A percentile compares a stretch with the other conserved stretches of the same genome.
Evolutionary conservation across 2,113 vertebrate genomes (phyloP).

Genomic region (Sakesphorus luctuosus): DNA sequence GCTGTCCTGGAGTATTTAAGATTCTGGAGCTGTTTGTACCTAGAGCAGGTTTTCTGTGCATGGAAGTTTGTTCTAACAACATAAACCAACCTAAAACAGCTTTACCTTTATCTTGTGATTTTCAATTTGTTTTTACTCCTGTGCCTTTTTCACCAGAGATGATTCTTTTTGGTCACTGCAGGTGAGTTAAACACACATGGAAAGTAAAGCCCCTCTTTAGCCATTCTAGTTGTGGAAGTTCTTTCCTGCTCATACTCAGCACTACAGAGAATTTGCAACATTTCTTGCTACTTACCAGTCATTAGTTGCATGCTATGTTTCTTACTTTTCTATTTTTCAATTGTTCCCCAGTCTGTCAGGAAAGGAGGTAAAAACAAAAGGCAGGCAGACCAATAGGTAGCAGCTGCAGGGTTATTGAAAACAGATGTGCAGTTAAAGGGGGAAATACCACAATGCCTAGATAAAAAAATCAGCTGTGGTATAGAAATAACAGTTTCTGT

Average conservation of each 20-base stretch:
- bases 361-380: constrained; percentile 25
- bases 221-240: not conserved
- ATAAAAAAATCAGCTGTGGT: not conserved
- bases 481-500: not conserved
- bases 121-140: constrained; percentile 14
- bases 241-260: not conserved
- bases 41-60: not conserved
- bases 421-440: constrained; percentile 37
- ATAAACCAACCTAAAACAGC: not conserved
- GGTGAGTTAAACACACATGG: not conserved
- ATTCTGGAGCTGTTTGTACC: not conserved
- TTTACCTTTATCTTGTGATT: constrained; percentile 26
- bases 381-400: constrained; percentile 28
- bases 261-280: not conserved
- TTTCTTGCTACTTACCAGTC: not conserved
- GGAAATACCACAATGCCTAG: not conserved
- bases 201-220: not conserved
- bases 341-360: not conserved
- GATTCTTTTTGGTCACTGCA: not conserved
- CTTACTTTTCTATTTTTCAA: not conserved
- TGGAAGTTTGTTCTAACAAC: not conserved
- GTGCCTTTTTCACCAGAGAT: not conserved
- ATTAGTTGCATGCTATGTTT: not conserved
- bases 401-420: constrained; percentile 42
- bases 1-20: not conserved